phyloP scores from a whole-genome alignment of 2,113 vertebrate genomes.

The Notarius quadriscutis region DNA sequence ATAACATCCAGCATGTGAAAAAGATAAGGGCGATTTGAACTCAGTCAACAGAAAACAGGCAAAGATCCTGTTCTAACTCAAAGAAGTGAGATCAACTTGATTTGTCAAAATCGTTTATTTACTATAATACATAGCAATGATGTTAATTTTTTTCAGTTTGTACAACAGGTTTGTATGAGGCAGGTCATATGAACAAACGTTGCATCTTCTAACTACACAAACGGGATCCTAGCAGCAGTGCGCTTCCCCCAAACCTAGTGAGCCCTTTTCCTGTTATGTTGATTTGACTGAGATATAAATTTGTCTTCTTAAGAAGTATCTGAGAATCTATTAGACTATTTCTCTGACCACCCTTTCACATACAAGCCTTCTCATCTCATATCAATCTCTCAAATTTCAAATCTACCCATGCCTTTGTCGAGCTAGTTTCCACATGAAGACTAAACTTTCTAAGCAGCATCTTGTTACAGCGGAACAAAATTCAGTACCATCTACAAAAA shows the following conservation, averaged over 20 bases:
- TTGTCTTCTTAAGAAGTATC: conserved; percentile 47
- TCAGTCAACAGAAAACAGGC: too few species aligned
- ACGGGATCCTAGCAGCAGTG: conserved; percentile 80
- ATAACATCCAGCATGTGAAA: too few species aligned
- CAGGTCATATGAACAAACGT: conserved; percentile 66
- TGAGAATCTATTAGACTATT: conserved; percentile 35
- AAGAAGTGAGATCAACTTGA: conserved; percentile 58
- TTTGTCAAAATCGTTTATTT: conserved; percentile 92
- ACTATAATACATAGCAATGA: conserved; percentile 88
- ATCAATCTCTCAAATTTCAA: conserved; percentile 38
- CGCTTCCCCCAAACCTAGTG: conserved; percentile 49
- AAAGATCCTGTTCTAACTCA: background rate
- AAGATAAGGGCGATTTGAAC: too few species aligned
- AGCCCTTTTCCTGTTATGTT: conserved; percentile 52
- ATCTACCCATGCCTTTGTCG: conserved; percentile 46
- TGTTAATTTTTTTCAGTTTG: conserved; percentile 78
- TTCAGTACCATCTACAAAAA: conserved; percentile 81
- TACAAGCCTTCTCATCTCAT: conserved; percentile 43
- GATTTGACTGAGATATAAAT: conserved; percentile 53
- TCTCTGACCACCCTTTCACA: conserved; percentile 40
- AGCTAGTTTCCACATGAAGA: conserved; percentile 50
- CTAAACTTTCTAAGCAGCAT: conserved; percentile 75
- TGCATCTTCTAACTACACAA: conserved; percentile 70
- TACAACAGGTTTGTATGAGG: conserved; percentile 71
- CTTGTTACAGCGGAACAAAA: conserved; percentile 70